Evolutionary conservation across 2,113 vertebrate genomes (phyloP).

Genomic region (Brachypodius melanocephalos): DNA sequence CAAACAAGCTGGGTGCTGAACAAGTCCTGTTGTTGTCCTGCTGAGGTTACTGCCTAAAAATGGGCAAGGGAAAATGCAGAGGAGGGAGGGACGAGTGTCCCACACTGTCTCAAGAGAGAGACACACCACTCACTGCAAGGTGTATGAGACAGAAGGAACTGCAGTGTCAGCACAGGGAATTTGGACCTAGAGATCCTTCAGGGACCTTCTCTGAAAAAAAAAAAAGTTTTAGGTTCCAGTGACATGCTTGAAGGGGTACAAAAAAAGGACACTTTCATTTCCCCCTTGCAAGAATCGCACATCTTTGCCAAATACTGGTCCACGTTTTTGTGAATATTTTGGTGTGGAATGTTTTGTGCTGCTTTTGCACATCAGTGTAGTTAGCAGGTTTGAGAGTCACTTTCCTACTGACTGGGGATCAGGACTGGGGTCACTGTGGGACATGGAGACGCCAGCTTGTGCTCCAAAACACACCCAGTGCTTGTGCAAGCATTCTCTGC

Average conservation of each 20-base stretch:
- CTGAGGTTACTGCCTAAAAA: background rate
- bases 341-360: background rate
- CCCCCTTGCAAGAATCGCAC: background rate
- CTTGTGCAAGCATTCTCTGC: background rate
- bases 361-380: background rate
- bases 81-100: background rate
- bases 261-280: background rate
- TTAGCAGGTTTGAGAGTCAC: background rate
- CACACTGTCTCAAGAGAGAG: background rate
- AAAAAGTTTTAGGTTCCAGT: background rate
- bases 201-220: background rate
- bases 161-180: background rate
- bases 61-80: background rate
- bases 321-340: background rate
- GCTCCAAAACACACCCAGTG: background rate
- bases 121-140: background rate
- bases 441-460: background rate
- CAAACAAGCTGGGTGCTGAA: background rate
- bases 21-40: background rate
- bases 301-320: background rate
- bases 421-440: background rate
- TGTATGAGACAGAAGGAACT: background rate
- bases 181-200: rapidly evolving
- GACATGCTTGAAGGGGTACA: rapidly evolving
- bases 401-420: background rate